These are phyloP conservation scores for Papilio elwesi DNA, from an alignment of 2,888 invertebrate genomes.

Conservation along the genomic window DNA sequence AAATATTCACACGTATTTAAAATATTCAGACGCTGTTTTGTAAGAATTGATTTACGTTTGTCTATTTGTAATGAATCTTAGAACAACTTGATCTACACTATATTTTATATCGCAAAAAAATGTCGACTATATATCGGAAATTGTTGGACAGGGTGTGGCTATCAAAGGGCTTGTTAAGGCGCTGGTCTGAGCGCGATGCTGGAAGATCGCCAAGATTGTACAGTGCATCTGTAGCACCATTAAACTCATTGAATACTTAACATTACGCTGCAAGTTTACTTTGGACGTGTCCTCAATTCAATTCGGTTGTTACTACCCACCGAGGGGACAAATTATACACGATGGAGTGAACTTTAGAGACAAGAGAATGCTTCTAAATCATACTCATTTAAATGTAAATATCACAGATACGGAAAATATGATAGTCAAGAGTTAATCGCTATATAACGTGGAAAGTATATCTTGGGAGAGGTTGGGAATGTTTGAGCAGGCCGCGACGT, in stretches of 20 bases:
- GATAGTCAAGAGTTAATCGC: background rate
- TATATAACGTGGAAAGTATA: background rate
- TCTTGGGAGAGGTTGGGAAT: background rate
- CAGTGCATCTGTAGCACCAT: background rate
- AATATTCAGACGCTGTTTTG: too few relatives aligned
- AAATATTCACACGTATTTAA: background rate
- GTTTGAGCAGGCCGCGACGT: background rate
- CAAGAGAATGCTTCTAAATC: too few relatives aligned
- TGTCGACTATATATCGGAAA: background rate
- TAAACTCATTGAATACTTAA: constrained; percentile 20
- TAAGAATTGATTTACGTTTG: too few relatives aligned
- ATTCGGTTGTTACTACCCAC: too few relatives aligned
- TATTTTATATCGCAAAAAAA: too few relatives aligned
- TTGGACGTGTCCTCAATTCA: background rate
- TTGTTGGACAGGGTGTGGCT: background rate
- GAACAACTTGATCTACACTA: too few relatives aligned
- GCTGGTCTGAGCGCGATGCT: background rate
- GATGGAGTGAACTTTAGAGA: too few relatives aligned
- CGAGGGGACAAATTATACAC: too few relatives aligned
- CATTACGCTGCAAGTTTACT: background rate
- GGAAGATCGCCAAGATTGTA: constrained; percentile 18
- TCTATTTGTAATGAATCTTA: too few relatives aligned
- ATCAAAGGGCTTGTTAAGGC: constrained; percentile 20
- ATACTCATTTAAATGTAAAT: too few relatives aligned
- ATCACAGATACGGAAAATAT: background rate